Evolutionary conservation across 2,888 invertebrate genomes (phyloP).

Genomic region (Chymomyza procnemis): DNA sequence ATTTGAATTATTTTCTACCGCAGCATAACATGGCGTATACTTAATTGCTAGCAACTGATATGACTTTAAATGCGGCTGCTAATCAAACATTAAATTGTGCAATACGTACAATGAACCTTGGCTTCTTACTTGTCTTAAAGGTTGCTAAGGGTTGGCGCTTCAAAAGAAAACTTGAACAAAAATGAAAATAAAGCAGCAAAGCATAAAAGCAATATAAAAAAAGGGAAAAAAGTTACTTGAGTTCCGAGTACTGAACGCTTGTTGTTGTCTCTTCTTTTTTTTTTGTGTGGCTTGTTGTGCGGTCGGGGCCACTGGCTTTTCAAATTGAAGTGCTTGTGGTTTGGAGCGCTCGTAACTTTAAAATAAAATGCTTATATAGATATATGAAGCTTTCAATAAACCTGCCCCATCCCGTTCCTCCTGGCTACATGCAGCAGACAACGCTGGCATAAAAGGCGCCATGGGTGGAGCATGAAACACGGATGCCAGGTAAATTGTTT

Average conservation of each 20-base stretch:
- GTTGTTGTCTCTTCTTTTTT: not conserved
- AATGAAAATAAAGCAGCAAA: conserved; percentile 48
- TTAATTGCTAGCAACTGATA: conserved; percentile 28
- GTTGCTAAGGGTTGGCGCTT: conserved; percentile 16
- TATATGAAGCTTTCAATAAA: conserved; percentile 7
- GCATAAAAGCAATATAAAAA: conserved; percentile 11
- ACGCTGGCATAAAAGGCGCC: not conserved
- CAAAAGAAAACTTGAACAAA: conserved; percentile 41
- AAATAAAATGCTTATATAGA: conserved; percentile 55
- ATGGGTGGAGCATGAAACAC: not conserved
- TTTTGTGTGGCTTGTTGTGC: not conserved
- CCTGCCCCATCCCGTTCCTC: too few species aligned
- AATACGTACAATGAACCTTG: conserved; percentile 31
- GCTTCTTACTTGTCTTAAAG: not conserved
- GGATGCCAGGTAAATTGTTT: conserved; percentile 60
- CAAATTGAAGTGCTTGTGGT: conserved; percentile 62
- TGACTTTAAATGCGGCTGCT: conserved; percentile 24
- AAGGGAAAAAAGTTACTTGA: conserved; percentile 42
- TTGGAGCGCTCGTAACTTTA: conserved; percentile 46
- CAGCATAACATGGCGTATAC: conserved; percentile 26
- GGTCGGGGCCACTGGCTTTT: conserved; percentile 41
- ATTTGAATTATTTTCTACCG: not conserved
- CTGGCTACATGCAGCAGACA: not conserved
- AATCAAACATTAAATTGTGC: conserved; percentile 55
- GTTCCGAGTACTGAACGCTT: conserved; percentile 5